Base-by-base conservation (phyloP, 2,113 vertebrate genomes). In the Trochalopteron elliotii region DNA sequence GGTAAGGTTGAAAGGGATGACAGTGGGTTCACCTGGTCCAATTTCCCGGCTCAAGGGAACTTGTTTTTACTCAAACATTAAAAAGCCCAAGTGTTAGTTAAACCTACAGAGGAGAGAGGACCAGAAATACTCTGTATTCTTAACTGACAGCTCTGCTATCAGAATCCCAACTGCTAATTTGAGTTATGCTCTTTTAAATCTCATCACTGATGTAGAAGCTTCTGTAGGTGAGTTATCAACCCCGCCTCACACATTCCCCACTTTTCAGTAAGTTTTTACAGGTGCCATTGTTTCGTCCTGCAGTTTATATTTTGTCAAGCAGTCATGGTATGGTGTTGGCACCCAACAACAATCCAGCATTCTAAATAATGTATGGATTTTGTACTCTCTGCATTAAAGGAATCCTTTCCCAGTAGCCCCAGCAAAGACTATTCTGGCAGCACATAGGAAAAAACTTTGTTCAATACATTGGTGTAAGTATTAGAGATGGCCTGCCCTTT, bases 171-270 rank as follows among this genome's bases (percentile, higher is more conserved):
- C 22, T 0, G 0, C n/a, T 79, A 71, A 47, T 5, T 50, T 75
- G 27, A 50, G 37, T 80, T 76, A 45, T 28, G 40, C 1, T 45
- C 17, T 80, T 74, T 64, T 63, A 78, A 95, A 78, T 16, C 37
- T 76, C 77, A 40, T 65, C 63, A 72, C 15, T 40, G 22, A 30
- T 60, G 65, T 2, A 52, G 67, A 91, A 85, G 7, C 12, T 96
- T 85, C 81, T 65, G 22, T 61, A 55, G 30, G 10, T 1, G 8
- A 79, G 11, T 42, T 71, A 57, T 22, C 10, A 69, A 52, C 3
- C 2, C 8, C 1, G 0, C 17, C 8, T 42, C 37, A 39, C 3
- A 4, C 16, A 55, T 15, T 55, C 16, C 11, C 2, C 7, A 10
- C 3, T 76, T 87, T 85, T 88, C 27, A 28, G n/a, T 25, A 53